Conservation (phyloP, 2,797 vertebrate species). For the Glyptemys insculpta region DNA sequence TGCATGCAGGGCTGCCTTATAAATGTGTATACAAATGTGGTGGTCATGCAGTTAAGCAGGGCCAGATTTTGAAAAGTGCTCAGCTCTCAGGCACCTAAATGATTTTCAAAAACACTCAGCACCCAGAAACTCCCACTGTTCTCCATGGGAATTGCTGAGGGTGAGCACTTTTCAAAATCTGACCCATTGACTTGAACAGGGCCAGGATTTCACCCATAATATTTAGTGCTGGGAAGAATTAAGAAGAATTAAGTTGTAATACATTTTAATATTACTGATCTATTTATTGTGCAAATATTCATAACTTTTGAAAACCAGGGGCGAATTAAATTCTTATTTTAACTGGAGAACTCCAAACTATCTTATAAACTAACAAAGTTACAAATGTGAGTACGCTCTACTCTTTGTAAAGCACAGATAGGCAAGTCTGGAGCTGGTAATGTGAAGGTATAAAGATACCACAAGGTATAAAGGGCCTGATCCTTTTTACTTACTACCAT, state of each 20-base stretch:
- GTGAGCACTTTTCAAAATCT: too few relatives aligned
- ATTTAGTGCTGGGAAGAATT: conserved; percentile 34
- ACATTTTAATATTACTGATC: conserved; percentile 44
- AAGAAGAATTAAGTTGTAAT: conserved; percentile 21
- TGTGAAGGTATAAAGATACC: not conserved
- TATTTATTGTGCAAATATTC: conserved; percentile 61
- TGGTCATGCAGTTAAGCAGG: not conserved
- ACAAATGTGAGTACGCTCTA: accelerated
- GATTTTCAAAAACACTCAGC: not conserved
- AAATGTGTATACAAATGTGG: not conserved
- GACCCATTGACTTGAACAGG: not conserved
- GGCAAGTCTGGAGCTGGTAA: not conserved
- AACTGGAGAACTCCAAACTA: not conserved
- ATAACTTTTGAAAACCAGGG: conserved; percentile 57
- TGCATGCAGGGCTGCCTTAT: not conserved
- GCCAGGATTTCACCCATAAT: not conserved
- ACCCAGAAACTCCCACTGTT: not conserved
- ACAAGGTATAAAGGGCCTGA: not conserved
- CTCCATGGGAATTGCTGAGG: too few relatives aligned
- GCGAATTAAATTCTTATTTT: conserved; percentile 51
- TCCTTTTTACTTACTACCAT: accelerated
- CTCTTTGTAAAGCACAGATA: not conserved
- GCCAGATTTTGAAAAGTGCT: not conserved
- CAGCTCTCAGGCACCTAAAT: not conserved
- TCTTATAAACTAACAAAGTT: accelerated